Base-by-base conservation (phyloP, 2,888 invertebrate species). In the Pristionchus japonicus region DNA sequence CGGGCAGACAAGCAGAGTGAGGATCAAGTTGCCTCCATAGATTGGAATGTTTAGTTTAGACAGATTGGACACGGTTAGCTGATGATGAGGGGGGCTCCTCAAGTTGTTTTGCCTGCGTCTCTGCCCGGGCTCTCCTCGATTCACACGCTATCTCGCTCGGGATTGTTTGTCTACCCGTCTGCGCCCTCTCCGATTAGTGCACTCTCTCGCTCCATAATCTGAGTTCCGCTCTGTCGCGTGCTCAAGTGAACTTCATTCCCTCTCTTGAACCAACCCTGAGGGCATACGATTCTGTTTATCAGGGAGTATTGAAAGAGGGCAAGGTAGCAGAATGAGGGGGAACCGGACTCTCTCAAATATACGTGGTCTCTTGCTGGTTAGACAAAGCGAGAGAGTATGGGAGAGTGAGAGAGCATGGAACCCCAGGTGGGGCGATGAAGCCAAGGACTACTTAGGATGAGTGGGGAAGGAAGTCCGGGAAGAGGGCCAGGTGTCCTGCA, bases 41-140 rank as follows among this genome's bases (percentile, higher is more conserved):
- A n/a, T n/a, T 47, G 82, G 82, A 83, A 83, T 83, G 82, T 49
- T 83, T 77, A 77, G 82, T 83, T 83, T 77, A 77, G 77, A 67
- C 31, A 70, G 70, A 77, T 77, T 77, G 77, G 77, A 77, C 77
- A 77, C 77, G 77, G 82, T 83, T 83, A 43, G 52, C 52, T 83
- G 49, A 43, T 83, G 52, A 83, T 83, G 82, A 80, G 43, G 80
- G 27, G 47, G 20, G 49, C 3, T 15, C 47, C 23, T 52, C 37
- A 83, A 83, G 82, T 47, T 52, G 52, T 83, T 83, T 43, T 43
- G 43, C 17, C 52, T 82, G 82, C 80, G 49, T 17, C n/a, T 80
- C 80, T 47, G 80, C 47, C 80, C 80, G 17, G 3, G 17, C 64
- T 67, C 64, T 67, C 70, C 37, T 70, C 3, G 70, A 34, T 17